Evolutionary conservation across 2,888 invertebrate species (phyloP), one percentile per base, ranked within the genome.

Genomic region (Agrotis exclamationis): DNA sequence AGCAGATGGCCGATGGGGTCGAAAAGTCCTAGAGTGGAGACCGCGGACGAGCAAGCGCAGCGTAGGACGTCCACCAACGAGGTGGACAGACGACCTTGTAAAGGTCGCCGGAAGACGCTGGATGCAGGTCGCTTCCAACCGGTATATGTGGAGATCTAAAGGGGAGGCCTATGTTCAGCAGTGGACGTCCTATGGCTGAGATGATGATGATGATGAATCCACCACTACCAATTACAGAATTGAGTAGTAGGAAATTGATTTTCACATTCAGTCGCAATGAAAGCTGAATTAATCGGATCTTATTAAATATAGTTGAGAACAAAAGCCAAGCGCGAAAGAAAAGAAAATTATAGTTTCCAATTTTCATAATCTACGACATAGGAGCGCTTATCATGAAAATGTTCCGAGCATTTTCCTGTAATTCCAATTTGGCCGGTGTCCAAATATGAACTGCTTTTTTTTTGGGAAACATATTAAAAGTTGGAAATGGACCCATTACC

Each of bases 391-490:
- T 71, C 67, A 74, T 70, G 63, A 83, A 83, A 83, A 85, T 79
- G 73, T 78, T 79, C 57, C 63, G 71, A 78, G 74, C 72, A 54
- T 81, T 79, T 74, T 65, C 73, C 62, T 78, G 79, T 88, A 84
- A 86, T 87, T 87, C 82, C 74, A 79, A 81, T 82, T 87, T 89
- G 89, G 88, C 64, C 20, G 57, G 54, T 70, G 28, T 75, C 80
- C 85, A 86, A 84, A 77, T 71, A 75, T 64, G 51, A 79, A 73
- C 57, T 48, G 56, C 16, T 62, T 77, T 80, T 80, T 78, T 83
- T 81, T 76, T 18, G 7, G 48, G 63, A 67, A 75, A 66, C 67
- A 13, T 72, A 70, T 78, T 79, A 75, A 76, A 77, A 82, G 53
- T 80, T 45, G 76, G 70, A 81, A 76, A 81, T 70, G 59, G 70